A percentile compares a stretch with the other conserved stretches of the same genome.
Evolutionary conservation across 2,113 vertebrate species (phyloP).

Genomic region (Tachysurus vachellii): DNA sequence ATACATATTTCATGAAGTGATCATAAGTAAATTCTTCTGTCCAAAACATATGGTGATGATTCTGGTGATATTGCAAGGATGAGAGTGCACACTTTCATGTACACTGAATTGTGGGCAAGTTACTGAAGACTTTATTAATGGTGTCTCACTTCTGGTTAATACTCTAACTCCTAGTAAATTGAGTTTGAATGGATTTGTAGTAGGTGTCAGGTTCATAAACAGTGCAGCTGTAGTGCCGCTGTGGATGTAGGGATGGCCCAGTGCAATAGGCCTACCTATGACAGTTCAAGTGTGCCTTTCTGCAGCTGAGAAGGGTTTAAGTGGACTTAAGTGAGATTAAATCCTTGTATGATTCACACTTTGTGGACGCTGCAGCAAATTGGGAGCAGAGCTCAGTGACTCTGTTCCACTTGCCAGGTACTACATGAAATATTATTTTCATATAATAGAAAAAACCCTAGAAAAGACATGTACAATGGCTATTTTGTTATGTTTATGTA

Average conservation of each 20-base stretch:
- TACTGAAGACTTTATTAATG: slow-evolving; percentile 50
- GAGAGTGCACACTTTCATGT: slow-evolving; percentile 2
- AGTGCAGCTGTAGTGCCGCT: slow-evolving; percentile 40
- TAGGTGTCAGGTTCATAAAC: slow-evolving; percentile 57
- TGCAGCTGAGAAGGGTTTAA: slow-evolving; percentile 59
- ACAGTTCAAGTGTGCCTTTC: slow-evolving; percentile 59
- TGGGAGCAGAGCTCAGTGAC: slow-evolving; percentile 55
- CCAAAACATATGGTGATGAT: background rate
- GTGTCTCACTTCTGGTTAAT: slow-evolving; percentile 51
- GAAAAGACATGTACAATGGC: slow-evolving; percentile 16
- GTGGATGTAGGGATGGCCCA: slow-evolving; percentile 52
- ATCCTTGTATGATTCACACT: slow-evolving; percentile 60
- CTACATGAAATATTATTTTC: slow-evolving; percentile 44
- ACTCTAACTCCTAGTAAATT: slow-evolving; percentile 50
- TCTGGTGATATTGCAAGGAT: background rate
- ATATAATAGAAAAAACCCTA: slow-evolving; percentile 24
- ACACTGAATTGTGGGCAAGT: slow-evolving; percentile 25
- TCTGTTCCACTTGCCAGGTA: slow-evolving; percentile 40
- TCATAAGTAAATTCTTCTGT: background rate
- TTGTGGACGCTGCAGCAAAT: slow-evolving; percentile 56
- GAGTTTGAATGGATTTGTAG: slow-evolving; percentile 53
- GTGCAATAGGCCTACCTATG: slow-evolving; percentile 56
- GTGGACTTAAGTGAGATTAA: slow-evolving; percentile 62
- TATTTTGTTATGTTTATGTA: slow-evolving; percentile 32
- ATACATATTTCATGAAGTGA: background rate